Evolutionary conservation across 2,797 vertebrate species (phyloP).

Genomic region (Anniella stebbinsi): DNA sequence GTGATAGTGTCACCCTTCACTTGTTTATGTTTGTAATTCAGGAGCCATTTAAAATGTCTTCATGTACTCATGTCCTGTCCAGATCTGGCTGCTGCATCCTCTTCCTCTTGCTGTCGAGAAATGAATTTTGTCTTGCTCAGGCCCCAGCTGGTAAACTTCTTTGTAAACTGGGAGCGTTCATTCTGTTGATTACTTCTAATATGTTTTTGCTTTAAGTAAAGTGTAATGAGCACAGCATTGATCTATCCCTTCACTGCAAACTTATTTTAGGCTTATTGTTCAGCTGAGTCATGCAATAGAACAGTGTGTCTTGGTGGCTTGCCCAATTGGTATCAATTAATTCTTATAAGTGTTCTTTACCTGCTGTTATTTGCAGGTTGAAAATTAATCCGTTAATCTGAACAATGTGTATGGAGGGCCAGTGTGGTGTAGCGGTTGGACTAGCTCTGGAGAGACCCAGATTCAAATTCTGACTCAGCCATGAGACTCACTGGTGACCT

Average conservation of each 20-base stretch:
- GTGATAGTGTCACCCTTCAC: not conserved
- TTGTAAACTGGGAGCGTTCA: not conserved
- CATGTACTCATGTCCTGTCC: not conserved
- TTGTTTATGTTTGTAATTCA: not conserved
- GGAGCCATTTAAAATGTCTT: not conserved
- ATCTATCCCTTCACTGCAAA: not conserved
- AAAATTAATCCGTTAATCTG: not conserved
- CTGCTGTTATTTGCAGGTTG: not conserved
- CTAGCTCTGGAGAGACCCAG: not conserved
- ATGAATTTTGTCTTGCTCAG: not conserved
- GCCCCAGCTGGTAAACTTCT: not conserved
- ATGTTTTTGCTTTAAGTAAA: conserved; percentile 5
- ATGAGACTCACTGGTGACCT: not conserved
- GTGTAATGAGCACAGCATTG: not conserved
- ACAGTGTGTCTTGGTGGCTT: not conserved
- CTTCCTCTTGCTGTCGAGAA: not conserved
- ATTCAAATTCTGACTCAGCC: not conserved
- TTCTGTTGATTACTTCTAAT: not conserved
- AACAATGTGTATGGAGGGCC: not conserved
- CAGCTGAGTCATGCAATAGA: not conserved
- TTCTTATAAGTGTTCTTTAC: not conserved
- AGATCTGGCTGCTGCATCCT: not conserved
- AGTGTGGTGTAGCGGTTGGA: not conserved
- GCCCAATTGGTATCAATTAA: not conserved
- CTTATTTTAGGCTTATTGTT: not conserved